Evolutionary conservation across 2,113 vertebrate genomes (phyloP).

Genomic region (Callocephalon fimbriatum): DNA sequence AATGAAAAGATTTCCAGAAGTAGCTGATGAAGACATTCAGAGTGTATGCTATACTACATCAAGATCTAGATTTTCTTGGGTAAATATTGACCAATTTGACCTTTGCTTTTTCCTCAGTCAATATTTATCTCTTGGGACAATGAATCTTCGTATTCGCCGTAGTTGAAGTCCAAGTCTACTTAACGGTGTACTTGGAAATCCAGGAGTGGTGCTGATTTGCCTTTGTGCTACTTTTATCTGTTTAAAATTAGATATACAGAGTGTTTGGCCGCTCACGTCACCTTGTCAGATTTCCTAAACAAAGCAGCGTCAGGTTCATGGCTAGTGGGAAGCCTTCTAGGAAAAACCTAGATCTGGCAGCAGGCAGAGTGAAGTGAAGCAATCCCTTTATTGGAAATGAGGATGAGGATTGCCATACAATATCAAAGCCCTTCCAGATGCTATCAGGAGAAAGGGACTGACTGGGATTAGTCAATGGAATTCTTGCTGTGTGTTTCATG

Average conservation of each 20-base stretch:
- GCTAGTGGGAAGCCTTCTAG: background rate
- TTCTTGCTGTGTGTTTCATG: background rate
- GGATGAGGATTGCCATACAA: background rate
- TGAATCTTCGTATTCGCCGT: constrained; percentile 36
- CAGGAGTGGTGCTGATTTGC: background rate
- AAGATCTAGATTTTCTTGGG: constrained; percentile 43
- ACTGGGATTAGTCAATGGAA: background rate
- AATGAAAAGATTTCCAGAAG: no score
- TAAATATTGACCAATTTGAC: constrained; percentile 63
- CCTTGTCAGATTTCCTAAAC: constrained; percentile 1
- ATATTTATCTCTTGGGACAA: constrained; percentile 50
- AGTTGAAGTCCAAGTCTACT: constrained; percentile 11
- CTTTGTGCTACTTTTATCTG: background rate
- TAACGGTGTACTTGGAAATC: constrained; percentile 3
- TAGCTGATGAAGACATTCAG: background rate
- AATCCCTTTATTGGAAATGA: background rate
- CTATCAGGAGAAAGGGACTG: background rate
- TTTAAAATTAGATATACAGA: background rate
- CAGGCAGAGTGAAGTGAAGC: background rate
- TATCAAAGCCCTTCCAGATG: background rate
- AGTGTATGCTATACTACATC: background rate
- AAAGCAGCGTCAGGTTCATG: background rate
- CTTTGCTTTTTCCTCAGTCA: constrained; percentile 61
- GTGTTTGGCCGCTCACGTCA: background rate
- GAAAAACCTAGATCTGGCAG: background rate